Conservation (phyloP, 2,797 vertebrate species). For the Sebastes matsubarae region DNA sequence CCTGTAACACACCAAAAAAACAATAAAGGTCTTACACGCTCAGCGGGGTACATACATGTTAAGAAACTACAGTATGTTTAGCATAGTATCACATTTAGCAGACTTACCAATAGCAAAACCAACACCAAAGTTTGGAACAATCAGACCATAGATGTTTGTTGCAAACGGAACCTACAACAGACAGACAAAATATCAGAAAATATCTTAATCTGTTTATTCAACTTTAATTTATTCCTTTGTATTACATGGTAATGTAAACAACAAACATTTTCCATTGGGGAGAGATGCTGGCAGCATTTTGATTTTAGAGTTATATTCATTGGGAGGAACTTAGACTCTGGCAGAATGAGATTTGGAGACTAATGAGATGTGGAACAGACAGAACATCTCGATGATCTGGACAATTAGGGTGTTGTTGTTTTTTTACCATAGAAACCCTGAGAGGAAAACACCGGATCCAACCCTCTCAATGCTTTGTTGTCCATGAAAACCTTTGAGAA, state of each 20-base stretch:
- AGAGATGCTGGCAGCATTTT: background rate
- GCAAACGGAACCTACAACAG: conserved; percentile 90
- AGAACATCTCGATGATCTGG: background rate
- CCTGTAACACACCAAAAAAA: conserved; percentile 77
- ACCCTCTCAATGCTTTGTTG: background rate
- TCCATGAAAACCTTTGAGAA: background rate
- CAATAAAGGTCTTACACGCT: background rate
- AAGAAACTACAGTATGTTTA: too few relatives aligned
- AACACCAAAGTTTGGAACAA: conserved; percentile 94
- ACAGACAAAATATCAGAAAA: background rate
- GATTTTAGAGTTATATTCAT: background rate
- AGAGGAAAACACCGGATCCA: background rate
- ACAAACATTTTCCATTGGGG: too few relatives aligned
- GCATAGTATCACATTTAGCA: accelerated
- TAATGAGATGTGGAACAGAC: conserved; percentile 5
- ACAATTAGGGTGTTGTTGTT: background rate
- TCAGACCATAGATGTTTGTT: conserved; percentile 93
- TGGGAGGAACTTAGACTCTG: background rate
- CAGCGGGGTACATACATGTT: background rate
- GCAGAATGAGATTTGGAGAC: background rate
- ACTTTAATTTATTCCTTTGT: background rate
- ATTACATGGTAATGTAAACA: background rate
- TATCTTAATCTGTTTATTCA: background rate
- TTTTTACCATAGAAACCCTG: background rate
- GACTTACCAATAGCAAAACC: conserved; percentile 97